Evolutionary conservation across 2,797 vertebrate species (phyloP), one percentile per base, ranked within the genome.

Genomic region (Crenichthys baileyi): DNA sequence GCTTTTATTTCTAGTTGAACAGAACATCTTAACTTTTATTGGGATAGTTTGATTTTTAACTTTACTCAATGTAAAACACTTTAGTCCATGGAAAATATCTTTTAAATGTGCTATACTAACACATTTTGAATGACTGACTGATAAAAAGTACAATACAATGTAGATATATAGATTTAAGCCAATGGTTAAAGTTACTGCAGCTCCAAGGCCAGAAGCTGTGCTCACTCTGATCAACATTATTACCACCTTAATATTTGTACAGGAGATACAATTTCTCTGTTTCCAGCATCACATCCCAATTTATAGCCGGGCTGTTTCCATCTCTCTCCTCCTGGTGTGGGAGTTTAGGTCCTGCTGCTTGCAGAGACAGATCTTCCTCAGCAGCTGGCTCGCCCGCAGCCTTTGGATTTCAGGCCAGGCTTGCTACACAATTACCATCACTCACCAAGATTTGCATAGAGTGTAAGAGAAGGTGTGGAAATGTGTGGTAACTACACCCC

Each of bases 381-480:
- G 83, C 82, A 70, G 83, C 86, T 74, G 80, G 82, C 75, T 77
- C 61, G 87, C 86, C 84, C 22, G 73, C 82, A 89, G 88, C 84
- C 50, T 5, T 20, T 65, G 72, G 80, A 74, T 87, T 85, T 80
- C 78, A 85, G 85, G 76, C 74, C 72, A 41, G 51, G 83, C 77
- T 85, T 80, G 83, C 86, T 88, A 83, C 80, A 88, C 85, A 88
- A 87, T 88, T 88, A 89, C 83, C 60, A 87, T 87, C 80, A 67
- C 77, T 90, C 11, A 73, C 75, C 78, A 79, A 76, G 67, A 88
- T 91, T 83, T 89, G 81, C 90, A 89, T 85, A 80, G 74, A 85
- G 73, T 79, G 80, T 86, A 86, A 87, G 79, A 26, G 79, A 89
- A 84, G 79, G 85, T 87, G 89, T 85, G 86, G 83, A 91, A 92